Base-by-base conservation (phyloP, 2,888 invertebrate genomes). In the Octonoba sinensis region DNA sequence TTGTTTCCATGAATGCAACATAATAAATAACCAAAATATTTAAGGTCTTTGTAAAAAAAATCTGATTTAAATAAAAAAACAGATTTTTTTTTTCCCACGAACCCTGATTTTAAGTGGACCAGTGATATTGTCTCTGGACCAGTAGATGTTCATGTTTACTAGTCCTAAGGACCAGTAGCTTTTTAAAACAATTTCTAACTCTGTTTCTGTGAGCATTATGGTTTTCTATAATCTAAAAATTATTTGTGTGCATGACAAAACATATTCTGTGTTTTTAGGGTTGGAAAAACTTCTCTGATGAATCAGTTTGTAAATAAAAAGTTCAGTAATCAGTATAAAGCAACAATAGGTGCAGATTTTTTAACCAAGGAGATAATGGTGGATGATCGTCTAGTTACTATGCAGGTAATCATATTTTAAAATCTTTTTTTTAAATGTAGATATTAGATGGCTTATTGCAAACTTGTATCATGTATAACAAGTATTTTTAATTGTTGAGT, bases 231-330 rank as follows among this genome's bases (percentile, higher is more conserved):
- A 12, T 56, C 15, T n/a, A 56, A n/a, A 18, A 56, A n/a, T 12
- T 56, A 56, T n/a, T 18, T 56, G 18, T 49, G 20, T 8, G 3
- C 15, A 51, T 56, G 24, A 36, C 2, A 15, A n/a, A 16, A 24
- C 56, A 62, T 59, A 72, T 64, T 49, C 6, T 18, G 51, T 6
- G 1, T 1, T 51, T 87, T 71, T 86, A 91, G 98, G 86, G 99
- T 99, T 84, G 99, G 99, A 57, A 99, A 99, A 90, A 99, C 99
- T 60, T 99, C 99, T 36, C 91, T 99, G 74, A 99, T 99, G 99
- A 99, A 99, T 91, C 99, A 99, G 90, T 99, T 99, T 92, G 99
- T 99, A 86, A 99, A 97, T 91, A 97, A 97, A 90, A 96, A 99
- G 90, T 99, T 99, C 91, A 97, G 97, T 88, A 99, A 98, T 91